Percentiles rank a stretch among this genome's conserved stretches.
Conservation (phyloP, 2,888 invertebrate species). For the Heliconius erato region DNA sequence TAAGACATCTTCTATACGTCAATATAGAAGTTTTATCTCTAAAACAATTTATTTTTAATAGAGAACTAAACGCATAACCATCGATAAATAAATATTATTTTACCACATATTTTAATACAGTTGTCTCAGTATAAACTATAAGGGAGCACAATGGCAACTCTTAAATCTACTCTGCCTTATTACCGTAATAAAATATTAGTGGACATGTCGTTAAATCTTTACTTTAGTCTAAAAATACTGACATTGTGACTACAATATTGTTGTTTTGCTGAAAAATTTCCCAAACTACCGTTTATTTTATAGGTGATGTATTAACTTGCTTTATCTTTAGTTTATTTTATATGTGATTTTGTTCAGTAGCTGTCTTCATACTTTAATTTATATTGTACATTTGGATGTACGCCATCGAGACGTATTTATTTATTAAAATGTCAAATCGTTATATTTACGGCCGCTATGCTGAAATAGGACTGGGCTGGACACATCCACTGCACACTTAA, state of each 20-base stretch:
- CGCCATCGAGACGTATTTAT: not conserved
- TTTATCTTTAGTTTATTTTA: slow-evolving; percentile 1
- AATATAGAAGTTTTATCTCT: no score
- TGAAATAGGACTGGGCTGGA: no score
- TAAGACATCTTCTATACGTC: no score
- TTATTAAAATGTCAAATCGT: no score
- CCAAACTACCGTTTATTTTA: slow-evolving; percentile 50
- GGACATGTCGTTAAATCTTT: slow-evolving; percentile 75
- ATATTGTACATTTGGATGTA: not conserved
- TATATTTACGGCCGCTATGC: no score
- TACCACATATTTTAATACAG: not conserved
- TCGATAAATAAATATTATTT: not conserved
- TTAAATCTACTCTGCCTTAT: slow-evolving; percentile 44
- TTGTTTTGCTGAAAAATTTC: slow-evolving; percentile 44
- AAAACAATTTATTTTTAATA: not conserved
- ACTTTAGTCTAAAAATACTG: slow-evolving; percentile 63
- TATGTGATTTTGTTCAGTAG: not conserved
- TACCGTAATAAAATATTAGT: slow-evolving; percentile 57
- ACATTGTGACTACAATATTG: slow-evolving; percentile 68
- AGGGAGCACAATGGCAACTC: slow-evolving; percentile 39
- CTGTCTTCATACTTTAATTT: not conserved
- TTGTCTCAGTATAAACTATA: slow-evolving; percentile 44
- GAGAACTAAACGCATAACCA: not conserved
- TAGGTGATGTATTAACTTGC: slow-evolving; percentile 29
- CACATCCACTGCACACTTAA: no score